Base-by-base conservation (phyloP, 2,113 vertebrate species). In the Hiodon tergisus region DNA sequence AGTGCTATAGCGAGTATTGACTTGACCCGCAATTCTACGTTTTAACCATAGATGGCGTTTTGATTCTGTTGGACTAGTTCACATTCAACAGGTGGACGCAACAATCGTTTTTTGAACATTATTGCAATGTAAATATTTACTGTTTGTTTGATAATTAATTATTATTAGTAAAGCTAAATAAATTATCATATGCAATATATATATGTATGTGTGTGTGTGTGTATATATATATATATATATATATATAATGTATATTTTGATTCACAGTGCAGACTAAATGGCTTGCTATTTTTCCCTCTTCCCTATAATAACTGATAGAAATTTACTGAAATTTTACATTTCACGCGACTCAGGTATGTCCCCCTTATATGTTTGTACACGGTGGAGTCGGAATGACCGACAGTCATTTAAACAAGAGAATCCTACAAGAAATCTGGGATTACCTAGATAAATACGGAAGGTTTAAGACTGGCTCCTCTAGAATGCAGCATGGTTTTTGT, bases 21-120 rank as follows among this genome's bases (percentile, higher is more conserved):
- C 17, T 31, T 8, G 13, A 52, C 3, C 50, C 31, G 47, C 16
- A 61, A 16, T 17, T 70, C 16, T 10, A 59, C 6, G 11, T 54
- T 54, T 54, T 2, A 79, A 13, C 4, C 4, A 75, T 72, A 86
- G 86, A 78, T 79, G 86, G 85, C 79, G 85, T 17, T 7, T 61
- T 75, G 4, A 72, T 14, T 65, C 77, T 73, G 61, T 11, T 46
- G 65, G 3, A 58, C 31, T 5, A 47, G 9, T 60, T 9, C 6
- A 16, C 0, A 62, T 8, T 69, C 13, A 69, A 31, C 9, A 5
- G 1, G 58, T 61, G 57, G 14, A 8, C 50, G 52, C 16, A 60
- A 50, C 65, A 3, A n/a, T 69, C 31, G 52, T 54, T 17, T 6
- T 53, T 52, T 74, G 55, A 59, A 3, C 61, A 60, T 58, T 14